Conservation (phyloP, 1,140 invertebrate species). For the Drosophila erecta region DNA sequence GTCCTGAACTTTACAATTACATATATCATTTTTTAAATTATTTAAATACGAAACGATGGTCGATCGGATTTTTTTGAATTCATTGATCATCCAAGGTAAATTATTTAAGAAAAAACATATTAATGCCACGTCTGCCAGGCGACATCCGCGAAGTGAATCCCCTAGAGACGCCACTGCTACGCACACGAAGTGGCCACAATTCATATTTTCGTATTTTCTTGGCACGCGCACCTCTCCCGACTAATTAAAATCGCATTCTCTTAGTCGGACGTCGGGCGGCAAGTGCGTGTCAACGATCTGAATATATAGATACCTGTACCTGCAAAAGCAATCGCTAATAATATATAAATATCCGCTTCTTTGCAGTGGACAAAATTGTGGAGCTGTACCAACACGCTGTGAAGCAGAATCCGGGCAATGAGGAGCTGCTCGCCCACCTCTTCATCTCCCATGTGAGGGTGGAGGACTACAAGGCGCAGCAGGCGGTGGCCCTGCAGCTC, state of each 20-base stretch:
- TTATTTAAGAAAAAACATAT: neutral
- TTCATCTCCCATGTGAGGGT: conserved; percentile 98
- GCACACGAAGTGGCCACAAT: conserved; percentile 28
- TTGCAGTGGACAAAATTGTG: conserved; percentile 94
- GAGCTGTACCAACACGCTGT: conserved; percentile 95
- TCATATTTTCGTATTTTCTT: conserved; percentile 73
- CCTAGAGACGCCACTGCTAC: conserved; percentile 15
- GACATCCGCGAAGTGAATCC: neutral
- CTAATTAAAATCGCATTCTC: conserved; percentile 66
- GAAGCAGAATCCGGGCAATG: conserved; percentile 93
- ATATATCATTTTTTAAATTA: too few relatives aligned
- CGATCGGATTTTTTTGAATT: too few relatives aligned
- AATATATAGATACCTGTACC: conserved; percentile 26
- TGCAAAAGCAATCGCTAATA: conserved; percentile 27
- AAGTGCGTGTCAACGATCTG: conserved; percentile 62
- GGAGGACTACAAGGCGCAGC: conserved; percentile 95
- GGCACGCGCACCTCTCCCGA: conserved; percentile 59
- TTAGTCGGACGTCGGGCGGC: conserved; percentile 49
- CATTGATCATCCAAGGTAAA: too few relatives aligned
- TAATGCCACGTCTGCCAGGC: neutral
- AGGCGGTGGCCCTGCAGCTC: conserved; percentile 93
- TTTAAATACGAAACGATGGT: too few relatives aligned
- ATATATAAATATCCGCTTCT: conserved; percentile 43
- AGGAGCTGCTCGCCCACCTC: conserved; percentile 96
- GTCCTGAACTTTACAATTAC: too few relatives aligned